These are phyloP conservation scores for Ectropis grisescens DNA, from an alignment of 1,140 invertebrate genomes.

Conservation along the genomic window DNA sequence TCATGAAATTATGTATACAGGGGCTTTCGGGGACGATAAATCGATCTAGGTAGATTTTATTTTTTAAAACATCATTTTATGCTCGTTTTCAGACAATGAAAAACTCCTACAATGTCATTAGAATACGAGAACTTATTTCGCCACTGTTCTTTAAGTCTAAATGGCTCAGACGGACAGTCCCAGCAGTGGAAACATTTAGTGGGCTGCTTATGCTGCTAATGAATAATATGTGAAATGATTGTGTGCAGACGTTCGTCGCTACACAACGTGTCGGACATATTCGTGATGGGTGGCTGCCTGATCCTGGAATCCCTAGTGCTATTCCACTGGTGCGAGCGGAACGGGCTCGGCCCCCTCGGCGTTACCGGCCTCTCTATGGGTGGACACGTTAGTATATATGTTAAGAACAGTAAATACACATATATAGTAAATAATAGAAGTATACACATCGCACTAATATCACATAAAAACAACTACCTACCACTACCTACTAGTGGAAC, in stretches of 20 bases:
- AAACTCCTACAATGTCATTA: too few relatives aligned
- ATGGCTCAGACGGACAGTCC: too few relatives aligned
- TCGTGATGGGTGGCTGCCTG: constrained; percentile 98
- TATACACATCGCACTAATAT: background rate
- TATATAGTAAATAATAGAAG: background rate
- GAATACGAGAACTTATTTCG: too few relatives aligned
- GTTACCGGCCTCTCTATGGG: constrained; percentile 99
- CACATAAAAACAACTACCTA: background rate
- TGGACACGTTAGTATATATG: constrained; percentile 84
- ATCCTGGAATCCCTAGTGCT: constrained; percentile 94
- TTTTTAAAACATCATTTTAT: too few relatives aligned
- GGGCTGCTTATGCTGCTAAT: too few relatives aligned
- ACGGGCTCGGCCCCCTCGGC: constrained; percentile 91
- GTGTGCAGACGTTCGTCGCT: constrained; percentile 90
- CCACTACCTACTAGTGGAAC: background rate
- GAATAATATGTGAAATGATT: too few relatives aligned
- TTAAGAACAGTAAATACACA: background rate
- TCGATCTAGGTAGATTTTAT: too few relatives aligned
- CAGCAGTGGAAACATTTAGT: too few relatives aligned
- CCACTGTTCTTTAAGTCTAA: too few relatives aligned
- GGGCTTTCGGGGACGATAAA: too few relatives aligned
- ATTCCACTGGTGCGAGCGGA: constrained; percentile 92
- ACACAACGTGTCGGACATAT: constrained; percentile 97
- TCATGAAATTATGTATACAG: too few relatives aligned
- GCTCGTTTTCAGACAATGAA: background rate